Base-by-base conservation (phyloP, 2,113 vertebrate species). In the Elanoides forficatus region DNA sequence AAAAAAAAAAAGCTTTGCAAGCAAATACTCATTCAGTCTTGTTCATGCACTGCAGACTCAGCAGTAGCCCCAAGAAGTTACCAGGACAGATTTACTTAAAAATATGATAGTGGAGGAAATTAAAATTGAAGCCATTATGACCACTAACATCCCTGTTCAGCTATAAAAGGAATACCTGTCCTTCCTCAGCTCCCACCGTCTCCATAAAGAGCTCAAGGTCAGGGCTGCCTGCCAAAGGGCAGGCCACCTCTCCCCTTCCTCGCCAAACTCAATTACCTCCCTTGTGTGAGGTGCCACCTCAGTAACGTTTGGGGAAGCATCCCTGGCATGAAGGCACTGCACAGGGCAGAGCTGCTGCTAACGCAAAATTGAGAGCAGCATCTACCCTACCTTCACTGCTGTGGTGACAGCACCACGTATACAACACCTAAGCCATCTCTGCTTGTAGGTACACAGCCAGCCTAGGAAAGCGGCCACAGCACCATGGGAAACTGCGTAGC, bases 351-450 rank as follows among this genome's bases (percentile, higher is more conserved):
- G 47, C 42, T 65, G 60, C 30, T 43, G 26, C 70, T 32, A 48
- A 43, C 1, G 7, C 52, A 71, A 43, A 60, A 62, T 3, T 10
- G 30, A 81, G 72, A 71, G 27, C 36, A 25, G 40, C 0, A 6
- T 12, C 45, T 70, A 34, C 1, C 0, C 11, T 53, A 4, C 48
- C 2, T 0, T 45, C 40, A 29, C 74, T 85, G 47, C 34, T 50
- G 40, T 9, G 47, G 7, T n/a, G 36, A 78, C 74, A 63, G 27
- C 68, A 32, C 26, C 30, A 4, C 1, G 1, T 10, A 5, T 9
- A 8, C 55, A 58, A 32, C 15, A 19, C 23, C 55, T 10, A n/a
- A 55, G 29, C 30, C 67, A 81, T 9, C 59, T 74, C 84, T 50
- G 26, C 72, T 60, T 36, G 20, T 7, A 55, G 21, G 20, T 15